phyloP scores from a whole-genome alignment of 2,888 invertebrate genomes.

The Prostheceraeus crozeri region DNA sequence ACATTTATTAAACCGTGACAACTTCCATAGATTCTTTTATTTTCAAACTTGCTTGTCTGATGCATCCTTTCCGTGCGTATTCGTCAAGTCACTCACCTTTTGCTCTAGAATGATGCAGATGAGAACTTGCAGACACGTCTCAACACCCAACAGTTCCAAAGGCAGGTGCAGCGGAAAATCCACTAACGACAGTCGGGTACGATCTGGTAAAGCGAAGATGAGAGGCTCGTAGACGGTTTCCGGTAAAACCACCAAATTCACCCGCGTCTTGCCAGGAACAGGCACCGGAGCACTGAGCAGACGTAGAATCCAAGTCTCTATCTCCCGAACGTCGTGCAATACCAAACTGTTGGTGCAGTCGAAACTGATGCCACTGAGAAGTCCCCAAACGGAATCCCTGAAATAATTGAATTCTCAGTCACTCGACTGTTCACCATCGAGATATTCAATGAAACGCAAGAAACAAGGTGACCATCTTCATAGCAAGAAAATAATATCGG shows the following conservation, averaged over 20 bases:
- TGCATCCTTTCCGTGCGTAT: too few relatives aligned
- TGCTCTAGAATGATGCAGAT: conserved; percentile 91
- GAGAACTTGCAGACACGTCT: conserved; percentile 89
- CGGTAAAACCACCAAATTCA: conserved; percentile 74
- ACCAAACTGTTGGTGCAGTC: conserved; percentile 61
- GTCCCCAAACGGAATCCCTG: conserved; percentile 93
- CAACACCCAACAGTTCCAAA: conserved; percentile 89
- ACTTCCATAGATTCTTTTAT: too few relatives aligned
- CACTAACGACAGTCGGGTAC: conserved; percentile 87
- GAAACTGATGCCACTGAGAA: conserved; percentile 64
- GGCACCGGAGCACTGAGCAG: conserved; percentile 93
- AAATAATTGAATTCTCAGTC: too few relatives aligned
- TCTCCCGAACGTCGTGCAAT: conserved; percentile 88
- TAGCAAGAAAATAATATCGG: too few relatives aligned
- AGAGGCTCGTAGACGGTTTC: conserved; percentile 69
- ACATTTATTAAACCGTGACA: too few relatives aligned
- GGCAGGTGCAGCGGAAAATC: conserved; percentile 98
- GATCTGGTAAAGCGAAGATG: conserved; percentile 72
- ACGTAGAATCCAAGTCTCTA: conserved; percentile 96
- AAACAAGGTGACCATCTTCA: too few relatives aligned
- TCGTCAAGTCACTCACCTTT: conserved; percentile 62
- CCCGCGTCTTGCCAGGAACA: conserved; percentile 87
- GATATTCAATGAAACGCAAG: too few relatives aligned
- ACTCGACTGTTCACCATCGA: too few relatives aligned
- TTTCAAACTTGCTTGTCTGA: too few relatives aligned